A percentile compares a stretch with the other conserved stretches of the same genome.
Conservation (phyloP, 2,797 vertebrate genomes). For the Molossus alvarezi region DNA sequence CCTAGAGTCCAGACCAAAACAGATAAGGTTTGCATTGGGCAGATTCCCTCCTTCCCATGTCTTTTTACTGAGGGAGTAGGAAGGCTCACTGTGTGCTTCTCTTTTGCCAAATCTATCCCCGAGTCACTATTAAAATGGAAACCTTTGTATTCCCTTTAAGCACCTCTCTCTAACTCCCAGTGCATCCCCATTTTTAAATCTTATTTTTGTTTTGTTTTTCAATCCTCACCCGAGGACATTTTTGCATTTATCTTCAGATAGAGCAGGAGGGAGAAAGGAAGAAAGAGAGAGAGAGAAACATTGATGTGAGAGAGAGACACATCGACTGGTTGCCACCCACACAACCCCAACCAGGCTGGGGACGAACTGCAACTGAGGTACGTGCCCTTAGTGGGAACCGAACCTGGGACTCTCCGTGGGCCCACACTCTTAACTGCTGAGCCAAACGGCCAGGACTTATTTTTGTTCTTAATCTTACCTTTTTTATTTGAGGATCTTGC, state of each 20-base stretch:
- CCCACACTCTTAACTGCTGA: too few relatives aligned
- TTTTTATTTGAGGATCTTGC: not conserved
- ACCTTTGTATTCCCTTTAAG: not conserved
- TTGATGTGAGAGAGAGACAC: too few relatives aligned
- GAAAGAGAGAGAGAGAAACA: too few relatives aligned
- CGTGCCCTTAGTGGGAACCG: too few relatives aligned
- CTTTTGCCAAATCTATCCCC: not conserved
- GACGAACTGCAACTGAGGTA: too few relatives aligned
- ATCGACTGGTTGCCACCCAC: too few relatives aligned
- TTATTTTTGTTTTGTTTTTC: conserved; percentile 24
- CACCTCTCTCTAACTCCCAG: not conserved
- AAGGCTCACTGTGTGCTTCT: not conserved
- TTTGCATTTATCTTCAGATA: too few relatives aligned
- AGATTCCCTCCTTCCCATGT: not conserved
- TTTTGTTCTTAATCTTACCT: conserved; percentile 39
- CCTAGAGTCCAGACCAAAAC: not conserved
- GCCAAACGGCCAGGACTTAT: not conserved
- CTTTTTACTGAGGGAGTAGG: not conserved
- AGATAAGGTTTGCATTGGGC: not conserved
- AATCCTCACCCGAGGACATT: too few relatives aligned
- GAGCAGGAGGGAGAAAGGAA: too few relatives aligned
- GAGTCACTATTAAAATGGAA: not conserved
- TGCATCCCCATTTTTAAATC: not conserved
- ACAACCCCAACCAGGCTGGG: too few relatives aligned
- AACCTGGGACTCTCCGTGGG: too few relatives aligned